Percentiles rank a stretch among this genome's conserved stretches.
phyloP scores from a whole-genome alignment of 35 echinoderm and acorn worm genomes.

The Ophioderma brevispina region DNA sequence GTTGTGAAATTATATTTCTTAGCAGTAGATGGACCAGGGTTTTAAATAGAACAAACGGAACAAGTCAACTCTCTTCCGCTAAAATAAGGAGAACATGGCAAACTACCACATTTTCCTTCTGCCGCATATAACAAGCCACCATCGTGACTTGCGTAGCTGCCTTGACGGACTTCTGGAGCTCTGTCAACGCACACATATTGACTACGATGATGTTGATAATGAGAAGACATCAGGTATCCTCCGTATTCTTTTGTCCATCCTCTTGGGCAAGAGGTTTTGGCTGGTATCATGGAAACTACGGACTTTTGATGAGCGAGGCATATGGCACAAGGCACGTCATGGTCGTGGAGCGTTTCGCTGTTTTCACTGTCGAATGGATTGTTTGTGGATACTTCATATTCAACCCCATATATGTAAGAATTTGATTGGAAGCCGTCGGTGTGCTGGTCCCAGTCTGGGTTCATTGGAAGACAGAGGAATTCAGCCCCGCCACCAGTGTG shows the following conservation, averaged over 20 bases:
- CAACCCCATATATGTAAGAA: constrained; percentile 27
- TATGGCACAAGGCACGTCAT: background rate
- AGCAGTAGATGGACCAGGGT: too few species aligned
- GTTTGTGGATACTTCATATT: constrained; percentile 24
- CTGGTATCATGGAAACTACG: background rate
- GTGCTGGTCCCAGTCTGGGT: constrained; percentile 40
- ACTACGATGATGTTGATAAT: background rate
- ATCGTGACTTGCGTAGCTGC: background rate
- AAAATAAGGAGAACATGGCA: background rate
- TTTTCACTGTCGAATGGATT: constrained; percentile 48
- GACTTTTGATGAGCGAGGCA: background rate
- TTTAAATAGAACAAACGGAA: background rate
- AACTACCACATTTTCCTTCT: background rate
- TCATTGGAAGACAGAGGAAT: constrained; percentile 19
- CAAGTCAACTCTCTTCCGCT: background rate
- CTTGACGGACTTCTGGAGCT: background rate
- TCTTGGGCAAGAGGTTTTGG: constrained; percentile 4
- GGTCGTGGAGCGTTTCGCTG: constrained; percentile 8
- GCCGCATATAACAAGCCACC: background rate
- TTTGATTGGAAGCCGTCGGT: background rate
- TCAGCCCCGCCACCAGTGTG: constrained; percentile 27
- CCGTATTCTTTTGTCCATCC: constrained; percentile 39
- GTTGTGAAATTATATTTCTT: too few species aligned
- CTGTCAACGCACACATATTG: constrained; percentile 37
- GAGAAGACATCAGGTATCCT: constrained; percentile 31